phyloP scores from a whole-genome alignment of 2,797 vertebrate species.

The Cephalopachus bancanus region DNA sequence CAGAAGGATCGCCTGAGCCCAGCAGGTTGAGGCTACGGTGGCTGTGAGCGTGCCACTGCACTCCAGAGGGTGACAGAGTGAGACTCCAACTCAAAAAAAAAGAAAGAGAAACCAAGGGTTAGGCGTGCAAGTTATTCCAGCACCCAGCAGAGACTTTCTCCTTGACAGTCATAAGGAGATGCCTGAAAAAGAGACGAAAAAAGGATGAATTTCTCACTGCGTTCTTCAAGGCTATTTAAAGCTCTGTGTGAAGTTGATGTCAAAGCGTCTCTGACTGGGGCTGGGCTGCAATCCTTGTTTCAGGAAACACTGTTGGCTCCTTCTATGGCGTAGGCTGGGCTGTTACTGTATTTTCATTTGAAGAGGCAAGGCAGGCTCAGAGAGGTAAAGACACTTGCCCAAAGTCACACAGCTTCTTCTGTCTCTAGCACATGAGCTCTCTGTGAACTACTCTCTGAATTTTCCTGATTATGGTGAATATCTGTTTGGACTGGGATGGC shows the following conservation, averaged over 20 bases:
- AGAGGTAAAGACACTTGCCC: neutral
- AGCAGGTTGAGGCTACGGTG: no score
- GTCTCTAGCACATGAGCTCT: no score
- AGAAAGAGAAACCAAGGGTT: neutral
- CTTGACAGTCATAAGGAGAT: neutral
- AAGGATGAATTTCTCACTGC: neutral
- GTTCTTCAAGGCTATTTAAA: constrained; percentile 57
- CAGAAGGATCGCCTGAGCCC: no score
- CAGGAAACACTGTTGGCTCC: neutral
- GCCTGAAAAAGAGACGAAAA: neutral
- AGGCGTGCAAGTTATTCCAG: neutral
- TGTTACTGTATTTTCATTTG: neutral
- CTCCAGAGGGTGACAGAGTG: no score
- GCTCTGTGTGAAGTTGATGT: neutral
- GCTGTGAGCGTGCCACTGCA: no score
- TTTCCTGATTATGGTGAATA: neutral
- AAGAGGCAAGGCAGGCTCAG: constrained; percentile 36
- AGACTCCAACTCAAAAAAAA: no score
- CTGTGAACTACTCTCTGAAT: neutral
- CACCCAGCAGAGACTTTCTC: neutral
- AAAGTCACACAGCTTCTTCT: neutral
- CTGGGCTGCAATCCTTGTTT: neutral
- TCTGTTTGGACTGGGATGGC: neutral
- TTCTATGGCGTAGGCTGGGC: neutral
- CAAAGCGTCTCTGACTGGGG: neutral